phyloP scores from a whole-genome alignment of 2,888 invertebrate species.

The Diplazon laetatorius region DNA sequence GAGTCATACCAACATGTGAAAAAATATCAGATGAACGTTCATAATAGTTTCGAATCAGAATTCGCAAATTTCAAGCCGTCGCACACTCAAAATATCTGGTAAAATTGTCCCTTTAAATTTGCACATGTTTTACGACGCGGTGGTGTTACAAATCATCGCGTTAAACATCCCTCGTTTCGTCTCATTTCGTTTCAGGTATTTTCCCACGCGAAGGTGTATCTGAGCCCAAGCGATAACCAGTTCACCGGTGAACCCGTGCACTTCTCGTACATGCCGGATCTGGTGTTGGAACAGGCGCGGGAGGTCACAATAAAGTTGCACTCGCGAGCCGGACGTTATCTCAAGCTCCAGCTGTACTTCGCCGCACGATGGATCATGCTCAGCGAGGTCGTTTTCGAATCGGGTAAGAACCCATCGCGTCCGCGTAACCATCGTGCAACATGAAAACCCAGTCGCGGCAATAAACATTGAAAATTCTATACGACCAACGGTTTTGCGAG shows the following conservation, averaged over 20 bases:
- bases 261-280: conserved; percentile 90
- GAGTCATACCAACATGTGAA: too few species aligned
- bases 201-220: conserved; percentile 89
- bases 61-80: conserved; percentile 2
- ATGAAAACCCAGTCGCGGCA: conserved; percentile 37
- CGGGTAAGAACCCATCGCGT: conserved; percentile 84
- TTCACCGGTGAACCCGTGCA: conserved; percentile 89
- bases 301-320: conserved; percentile 92
- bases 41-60: not conserved
- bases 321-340: conserved; percentile 89
- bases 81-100: not conserved
- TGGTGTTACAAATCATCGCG: conserved; percentile 18
- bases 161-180: conserved; percentile 15
- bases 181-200: conserved; percentile 86
- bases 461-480: conserved; percentile 47
- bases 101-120: conserved; percentile 1
- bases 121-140: conserved; percentile 2
- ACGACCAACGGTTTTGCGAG: conserved; percentile 10
- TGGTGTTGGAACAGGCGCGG: conserved; percentile 89
- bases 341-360: conserved; percentile 91
- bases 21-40: not conserved
- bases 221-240: conserved; percentile 89
- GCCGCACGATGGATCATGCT: conserved; percentile 93
- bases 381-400: conserved; percentile 92
- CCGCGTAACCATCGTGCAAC: not conserved